Evolutionary conservation across 2,797 vertebrate genomes (phyloP), one percentile per base, ranked within the genome.

Genomic region (Oreonectes daqikongensis): DNA sequence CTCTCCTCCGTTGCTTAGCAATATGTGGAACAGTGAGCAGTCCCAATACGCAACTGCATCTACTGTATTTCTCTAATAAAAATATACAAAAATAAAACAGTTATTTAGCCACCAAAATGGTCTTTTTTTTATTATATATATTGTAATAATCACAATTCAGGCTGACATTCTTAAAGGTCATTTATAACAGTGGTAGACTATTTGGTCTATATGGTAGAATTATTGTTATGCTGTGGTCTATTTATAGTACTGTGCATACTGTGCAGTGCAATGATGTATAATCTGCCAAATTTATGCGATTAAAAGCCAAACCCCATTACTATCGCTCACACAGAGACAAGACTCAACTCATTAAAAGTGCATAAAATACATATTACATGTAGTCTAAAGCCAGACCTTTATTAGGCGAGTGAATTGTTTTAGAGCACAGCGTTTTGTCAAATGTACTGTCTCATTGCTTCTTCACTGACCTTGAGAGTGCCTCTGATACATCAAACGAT

Each of bases 1-100:
- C 52, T 68, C 66, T 70, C 74, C 75, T 69, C 71, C 57, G 80
- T 84, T 84, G 83, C 83, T 78, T 82, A 82, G 83, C 75, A 82
- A 82, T 84, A 67, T 67, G 72, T 77, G 65, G 32, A 64, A 80
- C 76, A 66, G 61, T 68, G 14, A 69, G 48, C 69, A 72, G 64
- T 44, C 64, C 46, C 30, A 22, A 82, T 50, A 69, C 53, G 65
- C 38, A 18, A 77, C 24, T 40, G 46, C 75, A 60, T 76, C 57
- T 44, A 76, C 79, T 80, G 79, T 77, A 71, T 72, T 66, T 80
- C n/a, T 44, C 15, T 26, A 57, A n/a, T 14, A 59, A 26, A 64
- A 26, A 73, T 64, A 38, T 18, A 30, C 4, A 74, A 7, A 35
- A 35, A 35, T 35, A 26, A 65, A 32, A 8, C 7, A 17, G 48